These are phyloP conservation scores for Lithophane socia DNA, from an alignment of 2,888 invertebrate genomes.

Conservation along the genomic window DNA sequence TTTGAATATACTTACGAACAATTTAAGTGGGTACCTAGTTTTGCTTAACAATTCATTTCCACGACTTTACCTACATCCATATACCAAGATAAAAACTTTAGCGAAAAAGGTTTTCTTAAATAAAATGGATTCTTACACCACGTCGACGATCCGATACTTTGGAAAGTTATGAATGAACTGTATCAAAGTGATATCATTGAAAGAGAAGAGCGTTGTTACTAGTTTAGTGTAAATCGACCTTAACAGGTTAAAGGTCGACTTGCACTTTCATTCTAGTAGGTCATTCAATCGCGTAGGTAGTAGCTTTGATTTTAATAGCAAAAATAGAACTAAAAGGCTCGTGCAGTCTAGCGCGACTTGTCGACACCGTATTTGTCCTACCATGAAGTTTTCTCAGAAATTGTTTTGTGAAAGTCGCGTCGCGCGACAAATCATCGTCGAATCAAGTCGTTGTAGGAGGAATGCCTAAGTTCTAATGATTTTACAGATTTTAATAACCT, in stretches of 20 bases:
- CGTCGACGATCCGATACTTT: background rate
- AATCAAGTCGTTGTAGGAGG: background rate
- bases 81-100: too few species aligned
- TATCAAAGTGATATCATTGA: conserved; percentile 6
- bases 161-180: conserved; percentile 29
- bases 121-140: background rate
- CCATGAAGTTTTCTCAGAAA: too few species aligned
- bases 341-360: too few species aligned
- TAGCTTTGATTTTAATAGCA: background rate
- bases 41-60: background rate
- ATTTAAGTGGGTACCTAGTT: background rate
- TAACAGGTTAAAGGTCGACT: conserved; percentile 3
- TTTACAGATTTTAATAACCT: background rate
- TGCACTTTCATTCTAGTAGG: conserved; percentile 25
- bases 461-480: background rate
- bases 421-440: too few species aligned
- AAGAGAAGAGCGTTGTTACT: background rate
- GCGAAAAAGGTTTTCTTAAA: background rate
- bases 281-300: conserved; percentile 5
- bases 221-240: conserved; percentile 5
- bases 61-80: background rate
- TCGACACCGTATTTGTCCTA: too few species aligned
- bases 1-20: background rate
- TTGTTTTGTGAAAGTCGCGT: too few species aligned
- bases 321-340: background rate